A percentile compares a stretch with the other conserved stretches of the same genome.
Evolutionary conservation across 1,140 invertebrate species (phyloP).

Genomic region (Caenorhabditis tropicalis): DNA sequence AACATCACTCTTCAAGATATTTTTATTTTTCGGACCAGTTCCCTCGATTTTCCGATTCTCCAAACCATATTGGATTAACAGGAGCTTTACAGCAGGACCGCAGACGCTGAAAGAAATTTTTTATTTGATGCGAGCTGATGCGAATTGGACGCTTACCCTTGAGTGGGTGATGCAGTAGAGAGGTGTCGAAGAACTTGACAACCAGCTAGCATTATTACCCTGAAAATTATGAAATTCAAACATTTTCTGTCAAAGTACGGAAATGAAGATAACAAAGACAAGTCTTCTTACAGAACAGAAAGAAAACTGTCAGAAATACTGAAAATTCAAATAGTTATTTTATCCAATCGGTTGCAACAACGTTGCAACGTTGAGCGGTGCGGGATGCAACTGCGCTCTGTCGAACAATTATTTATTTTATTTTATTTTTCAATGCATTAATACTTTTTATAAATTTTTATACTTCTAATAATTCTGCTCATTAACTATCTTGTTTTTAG

Average conservation of each 20-base stretch:
- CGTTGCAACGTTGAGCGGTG: neutral
- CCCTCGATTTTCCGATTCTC: neutral
- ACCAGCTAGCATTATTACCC: conserved; percentile 26
- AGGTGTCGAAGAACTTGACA: neutral
- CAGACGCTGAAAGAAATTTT: neutral
- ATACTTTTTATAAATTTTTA: neutral
- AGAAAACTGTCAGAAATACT: no score
- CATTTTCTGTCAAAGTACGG: no score
- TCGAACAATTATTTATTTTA: neutral
- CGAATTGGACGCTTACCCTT: neutral
- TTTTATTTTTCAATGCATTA: neutral
- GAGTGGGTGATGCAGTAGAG: neutral
- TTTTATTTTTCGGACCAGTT: conserved; percentile 49
- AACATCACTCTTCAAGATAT: conserved; percentile 47
- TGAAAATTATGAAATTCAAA: neutral
- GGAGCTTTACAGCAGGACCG: conserved; percentile 46
- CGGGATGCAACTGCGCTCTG: neutral
- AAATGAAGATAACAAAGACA: no score
- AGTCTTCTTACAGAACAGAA: no score
- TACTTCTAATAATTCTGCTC: no score
- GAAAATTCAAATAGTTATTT: no score
- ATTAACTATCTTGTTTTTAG: neutral
- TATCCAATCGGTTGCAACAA: no score
- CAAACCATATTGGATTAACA: conserved; percentile 39
- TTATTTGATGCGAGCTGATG: no score